These are phyloP conservation scores for Drosophila baimaii DNA, from an alignment of 1,140 invertebrate species.

Conservation along the genomic window DNA sequence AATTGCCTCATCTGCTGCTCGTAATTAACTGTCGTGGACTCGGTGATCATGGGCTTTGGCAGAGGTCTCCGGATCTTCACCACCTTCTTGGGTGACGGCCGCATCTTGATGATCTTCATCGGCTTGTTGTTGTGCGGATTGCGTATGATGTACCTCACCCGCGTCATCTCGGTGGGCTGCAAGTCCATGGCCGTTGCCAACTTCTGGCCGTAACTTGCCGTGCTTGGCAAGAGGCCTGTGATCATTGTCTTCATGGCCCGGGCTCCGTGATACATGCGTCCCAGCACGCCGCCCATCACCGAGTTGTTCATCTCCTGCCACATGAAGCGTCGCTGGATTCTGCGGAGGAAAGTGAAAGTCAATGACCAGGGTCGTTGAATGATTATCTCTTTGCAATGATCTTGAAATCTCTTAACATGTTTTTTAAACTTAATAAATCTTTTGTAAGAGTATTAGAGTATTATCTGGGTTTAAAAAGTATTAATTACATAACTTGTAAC, in stretches of 20 bases:
- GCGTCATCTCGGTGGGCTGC: constrained; percentile 74
- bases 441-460: neutral
- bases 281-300: constrained; percentile 68
- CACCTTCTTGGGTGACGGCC: constrained; percentile 67
- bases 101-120: constrained; percentile 76
- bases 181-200: constrained; percentile 52
- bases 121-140: constrained; percentile 77
- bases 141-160: constrained; percentile 74
- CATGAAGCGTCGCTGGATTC: constrained; percentile 80
- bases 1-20: constrained; percentile 64
- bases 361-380: neutral
- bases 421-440: neutral
- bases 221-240: constrained; percentile 63
- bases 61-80: constrained; percentile 60
- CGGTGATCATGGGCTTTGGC: constrained; percentile 55
- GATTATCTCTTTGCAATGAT: neutral
- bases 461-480: neutral
- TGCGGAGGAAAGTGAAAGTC: constrained; percentile 25
- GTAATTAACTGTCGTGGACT: constrained; percentile 47
- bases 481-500: neutral
- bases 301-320: constrained; percentile 81
- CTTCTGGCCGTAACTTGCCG: constrained; percentile 41
- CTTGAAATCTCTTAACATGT: neutral
- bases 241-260: constrained; percentile 71
- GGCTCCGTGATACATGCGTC: constrained; percentile 66